Evolutionary conservation across 2,113 vertebrate species (phyloP), one percentile per base, ranked within the genome.

Genomic region (Sakesphorus luctuosus): DNA sequence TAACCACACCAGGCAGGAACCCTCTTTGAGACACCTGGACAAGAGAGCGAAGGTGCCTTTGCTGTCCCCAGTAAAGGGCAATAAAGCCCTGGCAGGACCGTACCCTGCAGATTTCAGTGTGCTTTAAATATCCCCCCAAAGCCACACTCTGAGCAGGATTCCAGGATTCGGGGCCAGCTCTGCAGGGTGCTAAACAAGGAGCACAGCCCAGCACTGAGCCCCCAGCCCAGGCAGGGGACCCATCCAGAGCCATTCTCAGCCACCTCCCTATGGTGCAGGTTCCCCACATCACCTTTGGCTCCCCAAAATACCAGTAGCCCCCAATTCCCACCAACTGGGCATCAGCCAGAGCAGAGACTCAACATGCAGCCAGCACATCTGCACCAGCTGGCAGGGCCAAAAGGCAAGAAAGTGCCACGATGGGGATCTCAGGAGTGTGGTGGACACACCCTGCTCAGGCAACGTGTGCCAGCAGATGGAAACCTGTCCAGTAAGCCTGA

Each of bases 141-240:
- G n/a, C 47, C 35, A 5, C 0, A 0, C 36, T 62, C 38, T 52
- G 75, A 77, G n/a, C 33, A 28, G 59, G 17, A 59, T n/a, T 23
- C 49, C 71, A 43, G 33, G 14, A 26, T 82, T 58, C 69, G 7
- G 31, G 16, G 13, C 33, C 29, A 62, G 53, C 62, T 75, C 38
- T 43, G 23, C 28, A 43, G 47, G 9, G 43, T 56, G 18, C 31
- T 31, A 19, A 21, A n/a, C 38, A 75, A 52, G 23, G 11, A 84
- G 50, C n/a, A 58, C 20, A 58, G 11, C 19, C n/a, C 59, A 53
- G n/a, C 29, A n/a, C 53, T 56, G 43, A 31, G 24, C 36, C 43
- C 55, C 36, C 36, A 25, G 4, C 25, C 18, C 7, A 31, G 24
- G n/a, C 25, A 20, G 12, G 18, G 35, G 24, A 26, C 66, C 26